Evolutionary conservation across 2,888 invertebrate genomes (phyloP).

Genomic region (Cheilosia vernalis): DNA sequence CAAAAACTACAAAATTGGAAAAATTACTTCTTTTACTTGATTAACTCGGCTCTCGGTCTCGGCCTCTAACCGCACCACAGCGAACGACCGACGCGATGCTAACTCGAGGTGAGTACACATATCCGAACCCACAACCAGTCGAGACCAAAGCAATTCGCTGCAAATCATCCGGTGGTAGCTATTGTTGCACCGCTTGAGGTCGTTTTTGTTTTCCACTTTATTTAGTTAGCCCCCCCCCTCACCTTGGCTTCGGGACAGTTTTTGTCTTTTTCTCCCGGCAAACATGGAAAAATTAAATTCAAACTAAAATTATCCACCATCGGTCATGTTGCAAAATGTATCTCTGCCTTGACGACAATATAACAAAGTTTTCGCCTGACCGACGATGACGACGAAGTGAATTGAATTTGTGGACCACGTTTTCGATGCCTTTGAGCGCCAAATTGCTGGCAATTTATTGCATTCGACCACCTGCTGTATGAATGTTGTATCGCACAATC

Average conservation of each 20-base stretch:
- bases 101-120: conserved; percentile 33
- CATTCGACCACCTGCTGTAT: conserved; percentile 63
- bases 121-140: background rate
- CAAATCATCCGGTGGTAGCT: conserved; percentile 36
- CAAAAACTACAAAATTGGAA: conserved; percentile 15
- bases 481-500: background rate
- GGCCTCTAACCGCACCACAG: conserved; percentile 27
- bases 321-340: conserved; percentile 49
- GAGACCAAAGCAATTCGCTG: conserved; percentile 34
- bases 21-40: conserved; percentile 63
- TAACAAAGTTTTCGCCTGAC: conserved; percentile 17
- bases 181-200: conserved; percentile 67
- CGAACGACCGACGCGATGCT: conserved; percentile 34
- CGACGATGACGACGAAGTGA: conserved; percentile 9
- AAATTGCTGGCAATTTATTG: conserved; percentile 62
- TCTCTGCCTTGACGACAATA: conserved; percentile 39
- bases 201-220: conserved; percentile 10
- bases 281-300: conserved; percentile 17
- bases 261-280: background rate
- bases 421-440: conserved; percentile 38
- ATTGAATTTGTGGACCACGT: conserved; percentile 11
- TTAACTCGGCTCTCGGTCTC: conserved; percentile 45
- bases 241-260: background rate
- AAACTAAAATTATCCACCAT: conserved; percentile 43
- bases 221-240: background rate